These are phyloP conservation scores for Myotis lucifugus DNA, from an alignment of 2,113 vertebrate genomes.

Conservation along the genomic window DNA sequence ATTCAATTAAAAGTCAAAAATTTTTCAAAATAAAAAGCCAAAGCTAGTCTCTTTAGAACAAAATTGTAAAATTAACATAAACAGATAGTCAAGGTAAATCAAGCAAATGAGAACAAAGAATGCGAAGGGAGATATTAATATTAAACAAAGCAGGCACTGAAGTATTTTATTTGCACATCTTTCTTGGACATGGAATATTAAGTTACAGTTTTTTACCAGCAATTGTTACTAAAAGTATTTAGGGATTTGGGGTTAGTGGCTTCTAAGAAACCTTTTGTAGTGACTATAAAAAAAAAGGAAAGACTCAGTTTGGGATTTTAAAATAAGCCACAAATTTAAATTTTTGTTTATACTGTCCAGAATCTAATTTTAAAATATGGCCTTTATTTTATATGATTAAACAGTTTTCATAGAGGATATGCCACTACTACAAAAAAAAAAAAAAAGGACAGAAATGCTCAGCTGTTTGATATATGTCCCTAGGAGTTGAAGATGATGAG, in stretches of 20 bases:
- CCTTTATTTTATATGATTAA: slow-evolving; percentile 42
- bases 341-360: neutral
- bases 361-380: slow-evolving; percentile 35
- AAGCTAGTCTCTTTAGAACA: neutral
- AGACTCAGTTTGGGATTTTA: neutral
- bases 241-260: neutral
- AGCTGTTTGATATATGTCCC: neutral
- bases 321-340: slow-evolving; percentile 65
- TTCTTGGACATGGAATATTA: neutral
- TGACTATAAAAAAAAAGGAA: neutral
- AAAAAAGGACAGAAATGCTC: neutral
- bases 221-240: slow-evolving; percentile 45
- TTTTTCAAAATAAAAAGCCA: neutral
- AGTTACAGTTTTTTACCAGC: neutral
- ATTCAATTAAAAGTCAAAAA: neutral
- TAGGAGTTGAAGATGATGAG: neutral
- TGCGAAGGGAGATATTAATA: neutral
- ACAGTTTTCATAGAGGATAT: neutral
- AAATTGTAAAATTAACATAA: slow-evolving; percentile 18
- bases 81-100: neutral
- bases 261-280: neutral
- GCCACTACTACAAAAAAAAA: neutral
- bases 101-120: neutral
- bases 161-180: slow-evolving; percentile 55
- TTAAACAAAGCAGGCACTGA: neutral